Evolutionary conservation across 2,888 invertebrate genomes (phyloP), one percentile per base, ranked within the genome.

Genomic region (Amiota mariae): DNA sequence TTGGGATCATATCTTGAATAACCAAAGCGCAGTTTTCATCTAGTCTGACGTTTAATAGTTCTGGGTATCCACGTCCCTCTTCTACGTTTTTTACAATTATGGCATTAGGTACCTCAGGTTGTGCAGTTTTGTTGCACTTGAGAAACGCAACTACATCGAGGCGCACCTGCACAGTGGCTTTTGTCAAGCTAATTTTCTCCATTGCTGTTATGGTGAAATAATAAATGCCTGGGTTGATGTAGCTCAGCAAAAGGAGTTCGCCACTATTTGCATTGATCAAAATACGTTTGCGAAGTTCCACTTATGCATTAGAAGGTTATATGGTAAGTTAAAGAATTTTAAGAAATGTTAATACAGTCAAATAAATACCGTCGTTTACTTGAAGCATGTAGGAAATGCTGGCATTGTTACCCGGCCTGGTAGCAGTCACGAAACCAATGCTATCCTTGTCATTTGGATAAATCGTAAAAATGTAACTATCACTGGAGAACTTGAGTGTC

Each of bases 61-160:
- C 77, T 24, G 77, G 70, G 72, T 82, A 78, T 9, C 72, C 73
- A 13, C 66, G 72, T 66, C 82, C 82, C 70, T 86, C 86, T 54
- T 79, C 78, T 4, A 85, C 76, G 72, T 81, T 77, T 71, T 81
- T 80, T 36, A 84, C 73, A 10, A 84, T 54, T 10, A 85, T 75
- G 0, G 81, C 72, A 49, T 81, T 80, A 0, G 79, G 77, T 18
- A 85, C 84, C 0, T 68, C 67, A n/a, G 77, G 75, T 20, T 79
- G 77, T 46, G 71, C 75, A 8, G 77, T 75, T 20, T 74, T 76
- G 18, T 20, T 18, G 73, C 85, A 86, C 56, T 77, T 76, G 51
- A 75, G 77, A 13, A 76, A 66, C 2, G 74, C 57, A 10, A 79
- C 77, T 10, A 85, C 79, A 15, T 79, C 75, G 4, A 85, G 67